A percentile compares a stretch with the other conserved stretches of the same genome.
These are phyloP conservation scores for Melanerpes formicivorus DNA, from an alignment of 2,113 vertebrate species.

Conservation along the genomic window DNA sequence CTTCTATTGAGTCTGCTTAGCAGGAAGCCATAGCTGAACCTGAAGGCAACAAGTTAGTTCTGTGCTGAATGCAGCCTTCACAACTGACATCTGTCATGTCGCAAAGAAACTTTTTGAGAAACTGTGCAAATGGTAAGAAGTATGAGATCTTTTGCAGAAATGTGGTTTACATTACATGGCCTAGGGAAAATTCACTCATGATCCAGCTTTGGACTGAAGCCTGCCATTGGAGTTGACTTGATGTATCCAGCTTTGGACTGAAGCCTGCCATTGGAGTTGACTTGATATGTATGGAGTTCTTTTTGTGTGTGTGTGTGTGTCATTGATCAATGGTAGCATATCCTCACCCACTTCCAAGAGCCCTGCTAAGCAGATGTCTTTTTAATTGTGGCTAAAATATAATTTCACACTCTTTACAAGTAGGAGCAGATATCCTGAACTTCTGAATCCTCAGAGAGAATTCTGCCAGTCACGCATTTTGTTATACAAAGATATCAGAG, in stretches of 20 bases:
- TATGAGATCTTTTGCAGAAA: not conserved
- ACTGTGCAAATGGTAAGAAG: not conserved
- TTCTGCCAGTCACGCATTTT: not conserved
- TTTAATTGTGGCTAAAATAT: not conserved
- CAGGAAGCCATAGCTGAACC: not conserved
- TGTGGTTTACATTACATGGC: not conserved
- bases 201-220: not conserved
- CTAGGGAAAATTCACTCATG: not conserved
- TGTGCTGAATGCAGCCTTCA: not conserved
- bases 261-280: not conserved
- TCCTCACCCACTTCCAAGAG: not conserved
- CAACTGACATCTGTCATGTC: not conserved
- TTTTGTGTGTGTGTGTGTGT: not conserved
- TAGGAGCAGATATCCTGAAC: not conserved
- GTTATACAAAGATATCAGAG: not conserved
- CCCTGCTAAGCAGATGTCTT: not conserved
- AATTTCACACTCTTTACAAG: not conserved
- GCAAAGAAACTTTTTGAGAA: not conserved
- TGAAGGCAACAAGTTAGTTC: not conserved
- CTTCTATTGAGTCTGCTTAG: not conserved
- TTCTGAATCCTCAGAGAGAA: not conserved
- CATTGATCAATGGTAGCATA: not conserved
- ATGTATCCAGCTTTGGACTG: not conserved
- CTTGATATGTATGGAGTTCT: not conserved
- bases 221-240: not conserved